Conservation (phyloP, 2,113 vertebrate genomes). For the Spheniscus mendiculus region DNA sequence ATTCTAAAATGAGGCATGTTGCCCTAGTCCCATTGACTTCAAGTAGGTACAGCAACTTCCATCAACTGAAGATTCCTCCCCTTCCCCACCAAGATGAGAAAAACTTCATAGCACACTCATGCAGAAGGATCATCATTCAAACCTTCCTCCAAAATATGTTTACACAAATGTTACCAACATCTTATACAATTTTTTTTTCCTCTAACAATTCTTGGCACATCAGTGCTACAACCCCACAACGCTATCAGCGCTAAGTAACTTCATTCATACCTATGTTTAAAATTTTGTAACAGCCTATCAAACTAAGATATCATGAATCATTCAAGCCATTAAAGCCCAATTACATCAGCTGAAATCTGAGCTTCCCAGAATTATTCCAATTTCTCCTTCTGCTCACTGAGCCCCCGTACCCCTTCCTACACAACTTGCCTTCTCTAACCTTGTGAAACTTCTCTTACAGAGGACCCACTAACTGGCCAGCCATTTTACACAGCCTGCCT, state of each 20-base stretch:
- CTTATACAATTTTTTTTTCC: background rate
- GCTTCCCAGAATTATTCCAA: background rate
- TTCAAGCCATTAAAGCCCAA: background rate
- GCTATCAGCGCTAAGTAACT: background rate
- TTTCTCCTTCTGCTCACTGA: background rate
- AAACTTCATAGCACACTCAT: background rate
- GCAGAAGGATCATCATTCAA: background rate
- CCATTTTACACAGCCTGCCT: background rate
- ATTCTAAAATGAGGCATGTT: background rate
- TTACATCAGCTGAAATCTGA: constrained; percentile 8
- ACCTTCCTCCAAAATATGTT: background rate
- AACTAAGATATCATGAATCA: background rate
- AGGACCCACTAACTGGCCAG: background rate
- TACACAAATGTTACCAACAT: background rate
- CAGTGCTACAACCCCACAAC: background rate
- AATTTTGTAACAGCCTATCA: background rate
- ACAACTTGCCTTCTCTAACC: background rate
- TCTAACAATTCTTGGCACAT: background rate
- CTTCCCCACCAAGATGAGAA: background rate
- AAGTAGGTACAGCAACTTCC: background rate
- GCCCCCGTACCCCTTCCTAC: background rate
- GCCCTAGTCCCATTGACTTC: background rate
- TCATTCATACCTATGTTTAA: constrained; percentile 1
- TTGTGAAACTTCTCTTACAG: background rate
- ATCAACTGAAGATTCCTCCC: background rate